A percentile compares a stretch with the other conserved stretches of the same genome.
phyloP scores from a whole-genome alignment of 2,888 invertebrate genomes.

The Kryphioiulus occultus region DNA sequence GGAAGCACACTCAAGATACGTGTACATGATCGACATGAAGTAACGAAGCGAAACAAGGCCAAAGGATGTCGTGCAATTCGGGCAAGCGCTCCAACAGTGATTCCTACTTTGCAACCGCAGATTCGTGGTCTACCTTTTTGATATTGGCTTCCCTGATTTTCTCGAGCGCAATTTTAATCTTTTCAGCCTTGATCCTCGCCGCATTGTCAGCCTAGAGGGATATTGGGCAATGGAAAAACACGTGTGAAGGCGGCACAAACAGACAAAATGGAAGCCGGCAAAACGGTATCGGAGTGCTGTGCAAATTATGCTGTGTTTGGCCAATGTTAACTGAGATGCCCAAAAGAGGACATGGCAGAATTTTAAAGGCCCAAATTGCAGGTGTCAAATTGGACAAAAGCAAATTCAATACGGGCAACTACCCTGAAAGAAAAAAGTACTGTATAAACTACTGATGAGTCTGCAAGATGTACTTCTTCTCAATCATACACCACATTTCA shows the following conservation, averaged over 20 bases:
- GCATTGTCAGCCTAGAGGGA: conserved; percentile 70
- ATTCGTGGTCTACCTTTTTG: conserved; percentile 68
- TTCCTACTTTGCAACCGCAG: not conserved
- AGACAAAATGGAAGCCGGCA: not conserved
- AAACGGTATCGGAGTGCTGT: not conserved
- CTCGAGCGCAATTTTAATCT: conserved; percentile 94
- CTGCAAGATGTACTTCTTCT: too few species aligned
- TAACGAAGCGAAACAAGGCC: not conserved
- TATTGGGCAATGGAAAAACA: conserved; percentile 36
- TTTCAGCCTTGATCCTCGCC: conserved; percentile 86
- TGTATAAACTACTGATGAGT: too few species aligned
- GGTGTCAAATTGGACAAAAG: not conserved
- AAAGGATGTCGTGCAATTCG: not conserved
- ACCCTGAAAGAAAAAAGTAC: too few species aligned
- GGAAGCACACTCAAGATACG: not conserved
- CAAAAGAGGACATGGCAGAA: too few species aligned
- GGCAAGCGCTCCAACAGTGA: conserved; percentile 32
- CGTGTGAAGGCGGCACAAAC: conserved; percentile 7
- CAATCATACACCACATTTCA: too few species aligned
- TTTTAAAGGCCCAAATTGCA: too few species aligned
- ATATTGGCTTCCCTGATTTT: conserved; percentile 96
- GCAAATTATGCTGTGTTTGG: not conserved
- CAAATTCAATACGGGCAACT: not conserved
- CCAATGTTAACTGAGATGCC: not conserved
- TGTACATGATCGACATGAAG: not conserved